Percentiles rank a stretch among this genome's conserved stretches.
phyloP scores from a whole-genome alignment of 2,797 vertebrate genomes.

The Pipistrellus pygmaeus region DNA sequence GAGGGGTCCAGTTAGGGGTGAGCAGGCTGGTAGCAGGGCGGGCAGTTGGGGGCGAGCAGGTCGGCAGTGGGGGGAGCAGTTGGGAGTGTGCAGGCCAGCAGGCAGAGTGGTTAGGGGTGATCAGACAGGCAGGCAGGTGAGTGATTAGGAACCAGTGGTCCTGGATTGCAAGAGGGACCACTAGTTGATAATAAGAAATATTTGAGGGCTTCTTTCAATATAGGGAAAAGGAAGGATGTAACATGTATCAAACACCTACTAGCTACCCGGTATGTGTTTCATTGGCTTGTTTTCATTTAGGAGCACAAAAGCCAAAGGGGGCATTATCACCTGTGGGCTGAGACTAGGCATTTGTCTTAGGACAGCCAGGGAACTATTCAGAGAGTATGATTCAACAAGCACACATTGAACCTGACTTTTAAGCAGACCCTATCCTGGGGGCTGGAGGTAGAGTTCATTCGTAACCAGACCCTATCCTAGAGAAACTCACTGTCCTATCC shows the following conservation, averaged over 20 bases:
- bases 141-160: too few relatives aligned
- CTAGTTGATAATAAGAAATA: conserved; percentile 34
- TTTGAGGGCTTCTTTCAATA: not conserved
- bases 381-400: conserved; percentile 1
- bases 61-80: too few relatives aligned
- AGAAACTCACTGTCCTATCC: not conserved
- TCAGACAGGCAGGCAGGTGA: too few relatives aligned
- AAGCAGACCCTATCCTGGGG: not conserved
- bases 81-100: too few relatives aligned
- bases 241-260: not conserved
- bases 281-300: conserved; percentile 37
- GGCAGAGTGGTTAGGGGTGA: too few relatives aligned
- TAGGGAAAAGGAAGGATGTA: not conserved
- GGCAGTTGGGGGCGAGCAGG: too few relatives aligned
- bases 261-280: not conserved
- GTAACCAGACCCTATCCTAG: not conserved
- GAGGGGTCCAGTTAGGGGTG: too few relatives aligned
- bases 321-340: not conserved
- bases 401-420: not conserved
- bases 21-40: too few relatives aligned
- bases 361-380: not conserved
- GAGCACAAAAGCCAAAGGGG: not conserved
- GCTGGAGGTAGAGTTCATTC: not conserved
- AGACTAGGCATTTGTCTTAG: conserved; percentile 42
- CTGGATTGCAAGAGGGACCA: too few relatives aligned